Conservation (phyloP, 1,140 invertebrate species). For the Hyles euphorbiae region DNA sequence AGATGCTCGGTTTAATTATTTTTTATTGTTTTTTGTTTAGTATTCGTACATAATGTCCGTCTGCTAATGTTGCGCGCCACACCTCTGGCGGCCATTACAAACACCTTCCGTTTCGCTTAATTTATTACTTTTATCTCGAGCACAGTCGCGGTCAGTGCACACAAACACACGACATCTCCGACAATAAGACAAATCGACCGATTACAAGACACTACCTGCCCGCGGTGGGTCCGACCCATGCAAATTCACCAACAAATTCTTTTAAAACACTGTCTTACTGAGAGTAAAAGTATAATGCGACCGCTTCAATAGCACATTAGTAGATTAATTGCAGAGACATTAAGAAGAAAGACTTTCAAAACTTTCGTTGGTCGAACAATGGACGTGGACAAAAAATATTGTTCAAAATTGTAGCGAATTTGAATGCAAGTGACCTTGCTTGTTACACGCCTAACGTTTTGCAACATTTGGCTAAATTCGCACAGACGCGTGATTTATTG, state of each 20-base stretch:
- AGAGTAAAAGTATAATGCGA: conserved; percentile 65
- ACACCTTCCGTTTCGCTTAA: conserved; percentile 67
- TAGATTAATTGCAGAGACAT: conserved; percentile 61
- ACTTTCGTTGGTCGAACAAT: conserved; percentile 39
- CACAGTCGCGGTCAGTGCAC: conserved; percentile 64
- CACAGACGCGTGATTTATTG: conserved; percentile 61
- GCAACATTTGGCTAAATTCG: conserved; percentile 63
- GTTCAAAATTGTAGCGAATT: conserved; percentile 24
- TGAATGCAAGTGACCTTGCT: conserved; percentile 48
- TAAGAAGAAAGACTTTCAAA: conserved; percentile 52
- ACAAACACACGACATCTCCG: conserved; percentile 67
- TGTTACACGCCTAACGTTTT: conserved; percentile 37
- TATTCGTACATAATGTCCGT: conserved; percentile 1
- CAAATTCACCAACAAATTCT: conserved; percentile 48
- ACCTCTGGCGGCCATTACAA: conserved; percentile 60
- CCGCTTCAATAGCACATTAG: conserved; percentile 44
- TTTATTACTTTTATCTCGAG: conserved; percentile 72
- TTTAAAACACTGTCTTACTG: conserved; percentile 39
- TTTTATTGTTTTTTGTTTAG: conserved; percentile 8
- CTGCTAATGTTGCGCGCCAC: conserved; percentile 36
- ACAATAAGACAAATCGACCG: conserved; percentile 74
- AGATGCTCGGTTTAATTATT: conserved; percentile 11
- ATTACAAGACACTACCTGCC: conserved; percentile 69
- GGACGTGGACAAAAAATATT: conserved; percentile 25
- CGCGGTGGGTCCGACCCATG: conserved; percentile 58